Evolutionary conservation across 2,113 vertebrate species (phyloP).

Genomic region (Brachypteracias leptosomus): DNA sequence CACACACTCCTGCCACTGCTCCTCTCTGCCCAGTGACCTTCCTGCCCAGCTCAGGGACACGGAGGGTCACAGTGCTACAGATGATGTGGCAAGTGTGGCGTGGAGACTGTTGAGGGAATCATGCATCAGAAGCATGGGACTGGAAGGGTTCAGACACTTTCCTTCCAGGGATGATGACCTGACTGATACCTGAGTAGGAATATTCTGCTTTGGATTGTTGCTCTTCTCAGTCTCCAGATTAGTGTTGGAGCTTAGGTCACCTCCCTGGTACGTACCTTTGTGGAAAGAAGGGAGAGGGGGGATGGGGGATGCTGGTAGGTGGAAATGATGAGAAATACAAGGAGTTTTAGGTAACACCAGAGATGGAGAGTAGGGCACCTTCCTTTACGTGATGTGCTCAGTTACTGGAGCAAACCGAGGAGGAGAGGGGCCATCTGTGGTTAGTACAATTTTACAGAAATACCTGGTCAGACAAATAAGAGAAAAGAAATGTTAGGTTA

Average conservation of each 20-base stretch:
- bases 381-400: accelerated
- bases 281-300: background rate
- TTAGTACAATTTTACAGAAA: background rate
- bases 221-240: background rate
- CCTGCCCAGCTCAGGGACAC: accelerated
- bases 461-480: background rate
- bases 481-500: background rate
- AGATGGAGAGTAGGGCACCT: background rate
- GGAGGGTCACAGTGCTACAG: accelerated
- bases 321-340: background rate
- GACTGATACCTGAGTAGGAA: too few relatives aligned
- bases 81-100: accelerated
- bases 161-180: background rate
- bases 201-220: background rate
- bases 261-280: background rate
- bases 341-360: background rate
- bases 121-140: accelerated
- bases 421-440: background rate
- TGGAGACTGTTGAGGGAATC: background rate
- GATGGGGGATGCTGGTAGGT: accelerated
- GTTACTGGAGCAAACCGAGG: background rate
- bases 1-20: background rate
- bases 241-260: background rate
- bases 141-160: accelerated
- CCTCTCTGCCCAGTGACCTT: background rate